Evolutionary conservation across 2,113 vertebrate species (phyloP), one percentile per base, ranked within the genome.

Genomic region (Oophaga pumilio): DNA sequence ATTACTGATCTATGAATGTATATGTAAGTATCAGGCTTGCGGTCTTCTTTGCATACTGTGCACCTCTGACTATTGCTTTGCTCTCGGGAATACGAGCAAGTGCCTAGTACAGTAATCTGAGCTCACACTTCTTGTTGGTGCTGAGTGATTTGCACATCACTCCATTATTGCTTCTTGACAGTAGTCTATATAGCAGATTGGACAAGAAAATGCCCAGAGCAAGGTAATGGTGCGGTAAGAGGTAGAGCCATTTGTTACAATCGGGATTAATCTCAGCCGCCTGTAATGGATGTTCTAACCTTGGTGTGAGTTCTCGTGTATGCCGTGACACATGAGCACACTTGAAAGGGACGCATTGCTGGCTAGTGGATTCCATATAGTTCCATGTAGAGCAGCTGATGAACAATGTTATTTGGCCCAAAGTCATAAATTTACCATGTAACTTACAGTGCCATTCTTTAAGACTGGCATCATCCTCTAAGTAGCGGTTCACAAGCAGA

Each of bases 181-280:
- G 90, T 64, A 24, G 74, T 43, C 60, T 68, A 78, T 66, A 79
- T 69, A 78, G 52, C 53, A 85, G 71, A 24, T 2, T 68, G 53
- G 53, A 68, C 76, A 43, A 8, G 60, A 33, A 56, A 80, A 28
- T 82, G 86, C 64, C 53, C 62, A 14, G 56, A 87, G 60, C 53
- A 17, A 26, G 53, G 50, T 28, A 56, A 79, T 57, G 43, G 9
- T 69, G 43, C n/a, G 43, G 20, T 50, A 6, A 20, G 60, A 57
- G 13, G 49, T 24, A n/a, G 50, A 52, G n/a, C 50, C 76, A 79
- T 79, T 86, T 86, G 73, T 78, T 64, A 68, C 85, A 68, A 86
- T 79, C 76, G 56, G 85, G 62, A 86, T 77, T 86, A 57, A n/a
- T 64, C 66, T 86, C 24, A 33, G 57, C 56, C 28, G 53, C 28